Base-by-base conservation (phyloP, 2,113 vertebrate genomes). In the Heterotis niloticus region DNA sequence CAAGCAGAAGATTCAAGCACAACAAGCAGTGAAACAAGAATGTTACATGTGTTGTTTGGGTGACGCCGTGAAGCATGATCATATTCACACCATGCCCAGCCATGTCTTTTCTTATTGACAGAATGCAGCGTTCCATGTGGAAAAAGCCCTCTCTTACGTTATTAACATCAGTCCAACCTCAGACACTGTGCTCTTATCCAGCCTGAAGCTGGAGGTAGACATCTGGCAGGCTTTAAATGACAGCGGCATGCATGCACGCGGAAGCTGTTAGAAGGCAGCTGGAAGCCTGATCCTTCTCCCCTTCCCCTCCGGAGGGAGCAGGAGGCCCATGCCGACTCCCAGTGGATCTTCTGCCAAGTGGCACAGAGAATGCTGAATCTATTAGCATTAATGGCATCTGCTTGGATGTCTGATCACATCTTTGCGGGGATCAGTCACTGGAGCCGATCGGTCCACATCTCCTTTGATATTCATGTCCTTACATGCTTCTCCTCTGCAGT, bases 381-480 rank as follows among this genome's bases (percentile, higher is more conserved):
- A 88, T 90, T 90, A 90, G 85, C 89, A 90, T 91, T 88, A 88
- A 79, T 79, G 71, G 78, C 62, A 69, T 83, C 81, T 78, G 83
- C 77, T 82, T 72, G 77, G 81, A 79, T 80, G 81, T 82, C 81
- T 83, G 80, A 85, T 86, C 84, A 80, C 82, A 82, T 86, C 85
- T 86, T 84, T 83, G 83, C 82, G 77, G 76, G 67, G 67, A 68
- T 26, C 57, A 64, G 18, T 70, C 66, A 23, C 54, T 56, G 52
- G 77, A 71, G 67, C 67, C 23, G 77, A 78, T 71, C 56, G 26
- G 54, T 34, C 7, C 57, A 20, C 66, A 7, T 29, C 54, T 62
- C 56, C 29, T 70, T 17, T 62, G 66, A 71, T 78, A 34, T 44
- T 20, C 59, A 29, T 60, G 56, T 62, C 18, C 26, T 62, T n/a